Evolutionary conservation across 2,888 invertebrate species (phyloP), one percentile per base, ranked within the genome.

Genomic region (Tetanocera ferruginea): DNA sequence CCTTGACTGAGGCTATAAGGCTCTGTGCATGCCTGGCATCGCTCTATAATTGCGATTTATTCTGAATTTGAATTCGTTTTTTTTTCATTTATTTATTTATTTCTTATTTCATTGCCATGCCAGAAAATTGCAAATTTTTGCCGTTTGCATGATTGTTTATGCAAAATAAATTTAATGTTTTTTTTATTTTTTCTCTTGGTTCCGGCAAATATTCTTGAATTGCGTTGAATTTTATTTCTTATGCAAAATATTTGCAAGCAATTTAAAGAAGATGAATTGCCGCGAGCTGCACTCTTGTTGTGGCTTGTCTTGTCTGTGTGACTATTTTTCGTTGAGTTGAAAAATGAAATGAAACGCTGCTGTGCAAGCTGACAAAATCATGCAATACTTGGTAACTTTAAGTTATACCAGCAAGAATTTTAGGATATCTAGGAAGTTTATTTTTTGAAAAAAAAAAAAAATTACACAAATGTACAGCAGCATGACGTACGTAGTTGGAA

Each of bases 111-210:
- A 57, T 77, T 73, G 43, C 23, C 25, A 70, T 37, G 76, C 67
- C 52, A 71, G 34, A 52, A 66, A 43, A 73, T 75, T 76, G 77
- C 76, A 57, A 76, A 71, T 62, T 23, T 55, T 43, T 43, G 17
- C 17, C 37, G n/a, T 69, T 75, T 62, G 77, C 77, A 72, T 70
- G 74, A 77, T 71, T 69, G 51, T 72, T 76, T 78, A 70, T 80
- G 78, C 76, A 74, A 72, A 76, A 71, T 72, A 72, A 51, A 8
- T n/a, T n/a, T n/a, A n/a, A n/a, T 49, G 4, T 11, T 43, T 64
- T 5, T 72, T 57, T 2, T 57, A 3, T 19, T 28, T 55, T 31
- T 51, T 74, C 31, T 74, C 25, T 11, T 49, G n/a, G 11, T 55
- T 52, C 67, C 3, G 19, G 17, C 37, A 23, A n/a, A 43, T 14